Percentiles rank a stretch among this genome's conserved stretches.
These are phyloP conservation scores for Lepidocyrtoides sp. DNA, from an alignment of 2,888 invertebrate species.

Conservation along the genomic window DNA sequence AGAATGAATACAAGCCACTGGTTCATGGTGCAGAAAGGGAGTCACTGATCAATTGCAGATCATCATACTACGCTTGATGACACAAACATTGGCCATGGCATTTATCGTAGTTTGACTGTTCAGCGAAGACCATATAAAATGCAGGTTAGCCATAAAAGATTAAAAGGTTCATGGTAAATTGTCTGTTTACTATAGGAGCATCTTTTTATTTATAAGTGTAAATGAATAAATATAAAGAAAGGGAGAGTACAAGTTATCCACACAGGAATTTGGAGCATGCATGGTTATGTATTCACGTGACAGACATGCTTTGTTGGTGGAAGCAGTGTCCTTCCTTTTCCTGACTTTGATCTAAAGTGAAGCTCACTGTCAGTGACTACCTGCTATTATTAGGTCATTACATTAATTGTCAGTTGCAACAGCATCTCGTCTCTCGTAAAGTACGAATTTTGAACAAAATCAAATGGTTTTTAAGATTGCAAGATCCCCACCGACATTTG, in stretches of 20 bases:
- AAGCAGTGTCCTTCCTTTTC: neutral
- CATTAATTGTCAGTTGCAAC: too few species aligned
- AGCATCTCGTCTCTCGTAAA: too few species aligned
- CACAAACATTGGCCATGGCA: slow-evolving; percentile 33
- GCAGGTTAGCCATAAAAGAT: neutral
- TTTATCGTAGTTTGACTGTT: slow-evolving; percentile 22
- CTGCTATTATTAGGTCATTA: neutral
- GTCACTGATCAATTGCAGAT: slow-evolving; percentile 1
- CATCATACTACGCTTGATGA: neutral
- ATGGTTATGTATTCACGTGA: too few species aligned
- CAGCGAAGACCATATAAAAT: neutral
- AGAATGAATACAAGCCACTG: slow-evolving; percentile 51
- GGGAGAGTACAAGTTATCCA: neutral
- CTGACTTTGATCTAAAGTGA: neutral
- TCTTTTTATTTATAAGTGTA: neutral
- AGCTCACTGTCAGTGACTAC: neutral
- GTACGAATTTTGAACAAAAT: too few species aligned
- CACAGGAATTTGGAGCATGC: neutral
- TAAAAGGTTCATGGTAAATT: neutral
- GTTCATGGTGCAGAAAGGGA: slow-evolving; percentile 48
- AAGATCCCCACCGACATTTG: too few species aligned
- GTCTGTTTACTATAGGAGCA: neutral
- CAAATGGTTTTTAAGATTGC: too few species aligned
- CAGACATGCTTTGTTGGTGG: too few species aligned
- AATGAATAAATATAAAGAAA: neutral